phyloP scores from a whole-genome alignment of 2,113 vertebrate genomes.

The Cricetomys ansorgei region DNA sequence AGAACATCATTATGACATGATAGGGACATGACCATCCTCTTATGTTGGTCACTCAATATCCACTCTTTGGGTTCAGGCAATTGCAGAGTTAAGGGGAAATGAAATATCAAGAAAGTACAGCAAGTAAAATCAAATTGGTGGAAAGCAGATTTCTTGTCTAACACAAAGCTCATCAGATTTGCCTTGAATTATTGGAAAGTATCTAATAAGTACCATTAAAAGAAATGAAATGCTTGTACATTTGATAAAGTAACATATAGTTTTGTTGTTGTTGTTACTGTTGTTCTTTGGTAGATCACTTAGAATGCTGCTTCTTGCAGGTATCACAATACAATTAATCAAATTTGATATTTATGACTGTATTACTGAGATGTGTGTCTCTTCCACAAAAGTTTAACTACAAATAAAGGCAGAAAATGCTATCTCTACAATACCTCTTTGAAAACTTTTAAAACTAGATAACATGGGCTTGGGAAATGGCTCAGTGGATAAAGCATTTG shows the following conservation, averaged over 20 bases:
- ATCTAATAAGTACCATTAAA: neutral
- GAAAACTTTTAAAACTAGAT: neutral
- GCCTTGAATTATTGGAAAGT: neutral
- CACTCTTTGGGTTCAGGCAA: neutral
- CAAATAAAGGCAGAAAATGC: neutral
- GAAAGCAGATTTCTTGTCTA: neutral
- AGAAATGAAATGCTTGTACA: neutral
- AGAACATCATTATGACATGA: neutral
- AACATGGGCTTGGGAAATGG: no score
- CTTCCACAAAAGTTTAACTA: neutral
- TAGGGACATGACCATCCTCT: neutral
- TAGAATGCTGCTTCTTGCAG: neutral
- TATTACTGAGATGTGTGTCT: neutral
- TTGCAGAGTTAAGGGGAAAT: conserved; percentile 30
- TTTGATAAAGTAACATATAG: neutral
- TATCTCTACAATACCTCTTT: neutral
- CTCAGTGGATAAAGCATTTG: neutral
- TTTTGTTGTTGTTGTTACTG: neutral
- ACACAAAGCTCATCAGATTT: neutral
- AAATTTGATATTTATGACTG: neutral
- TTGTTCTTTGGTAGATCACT: neutral
- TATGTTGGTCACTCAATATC: neutral
- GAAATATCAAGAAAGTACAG: neutral
- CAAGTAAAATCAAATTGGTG: conserved; percentile 6
- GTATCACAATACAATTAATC: neutral